Percentiles rank a stretch among this genome's conserved stretches.
Conservation (phyloP, 1,140 invertebrate species). For the Apis dorsata region DNA sequence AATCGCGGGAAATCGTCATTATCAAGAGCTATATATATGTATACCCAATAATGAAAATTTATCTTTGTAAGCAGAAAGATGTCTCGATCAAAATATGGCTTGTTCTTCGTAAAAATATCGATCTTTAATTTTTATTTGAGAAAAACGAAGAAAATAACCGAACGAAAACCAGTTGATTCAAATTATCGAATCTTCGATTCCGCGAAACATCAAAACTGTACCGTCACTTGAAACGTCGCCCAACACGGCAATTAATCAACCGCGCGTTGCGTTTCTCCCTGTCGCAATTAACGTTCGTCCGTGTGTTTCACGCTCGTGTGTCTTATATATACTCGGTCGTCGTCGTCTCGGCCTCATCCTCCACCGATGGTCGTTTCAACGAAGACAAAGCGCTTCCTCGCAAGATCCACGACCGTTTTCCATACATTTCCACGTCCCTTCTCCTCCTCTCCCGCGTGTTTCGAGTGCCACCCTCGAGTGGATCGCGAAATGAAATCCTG, state of each 20-base stretch:
- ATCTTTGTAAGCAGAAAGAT: too few relatives aligned
- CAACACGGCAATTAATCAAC: slow-evolving; percentile 1
- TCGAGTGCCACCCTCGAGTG: slow-evolving; percentile 9
- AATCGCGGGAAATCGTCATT: too few relatives aligned
- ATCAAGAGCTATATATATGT: too few relatives aligned
- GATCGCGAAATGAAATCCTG: slow-evolving; percentile 29
- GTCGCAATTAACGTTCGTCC: slow-evolving; percentile 23
- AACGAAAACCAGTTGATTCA: too few relatives aligned
- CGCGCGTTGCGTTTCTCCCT: background rate
- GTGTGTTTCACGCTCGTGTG: background rate
- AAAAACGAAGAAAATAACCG: too few relatives aligned
- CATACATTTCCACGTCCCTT: background rate
- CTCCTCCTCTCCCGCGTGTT: background rate
- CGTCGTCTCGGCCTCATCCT: background rate
- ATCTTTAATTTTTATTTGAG: too few relatives aligned
- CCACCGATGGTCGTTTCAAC: background rate
- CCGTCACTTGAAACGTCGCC: background rate
- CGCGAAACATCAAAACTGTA: background rate
- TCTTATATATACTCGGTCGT: background rate
- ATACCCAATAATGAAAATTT: too few relatives aligned
- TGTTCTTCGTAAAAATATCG: too few relatives aligned
- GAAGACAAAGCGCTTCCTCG: slow-evolving; percentile 10
- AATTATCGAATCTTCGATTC: too few relatives aligned
- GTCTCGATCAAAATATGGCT: too few relatives aligned
- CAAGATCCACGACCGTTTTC: slow-evolving; percentile 13